A percentile compares a stretch with the other conserved stretches of the same genome.
phyloP scores from a whole-genome alignment of 2,888 invertebrate genomes.

The Meliscaeva auricollis region DNA sequence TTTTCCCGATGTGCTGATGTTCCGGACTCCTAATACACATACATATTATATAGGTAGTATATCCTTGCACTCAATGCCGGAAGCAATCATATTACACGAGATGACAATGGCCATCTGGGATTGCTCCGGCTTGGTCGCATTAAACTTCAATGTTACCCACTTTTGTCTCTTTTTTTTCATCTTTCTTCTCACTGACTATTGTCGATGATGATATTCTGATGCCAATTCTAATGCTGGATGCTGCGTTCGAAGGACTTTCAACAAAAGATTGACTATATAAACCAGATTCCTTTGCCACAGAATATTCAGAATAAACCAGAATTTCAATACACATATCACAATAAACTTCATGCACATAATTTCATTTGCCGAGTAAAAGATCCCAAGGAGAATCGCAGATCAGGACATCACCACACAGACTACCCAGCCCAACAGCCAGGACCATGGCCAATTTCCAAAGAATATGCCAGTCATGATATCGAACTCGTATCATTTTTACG shows the following conservation, averaged over 20 bases:
- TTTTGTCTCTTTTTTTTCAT: conserved; percentile 11
- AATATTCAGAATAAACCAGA: conserved; percentile 9
- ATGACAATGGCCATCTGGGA: conserved; percentile 63
- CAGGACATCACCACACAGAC: background rate
- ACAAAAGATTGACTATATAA: conserved; percentile 53
- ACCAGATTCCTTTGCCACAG: conserved; percentile 23
- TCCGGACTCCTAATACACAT: conserved; percentile 7
- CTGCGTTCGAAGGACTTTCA: conserved; percentile 34
- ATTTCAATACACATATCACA: conserved; percentile 4
- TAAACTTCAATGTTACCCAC: conserved; percentile 43
- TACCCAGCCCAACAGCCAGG: background rate
- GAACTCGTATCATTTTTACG: conserved; percentile 48
- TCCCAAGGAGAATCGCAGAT: background rate
- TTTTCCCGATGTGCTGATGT: conserved; percentile 24
- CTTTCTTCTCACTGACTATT: too few relatives aligned
- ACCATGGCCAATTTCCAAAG: conserved; percentile 59
- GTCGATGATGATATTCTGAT: background rate
- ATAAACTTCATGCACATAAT: conserved; percentile 46
- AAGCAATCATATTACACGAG: conserved; percentile 71
- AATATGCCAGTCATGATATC: conserved; percentile 38
- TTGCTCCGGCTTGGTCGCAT: conserved; percentile 42
- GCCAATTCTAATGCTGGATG: background rate
- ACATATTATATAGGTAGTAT: background rate
- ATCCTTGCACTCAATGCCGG: conserved; percentile 46
- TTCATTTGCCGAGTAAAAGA: conserved; percentile 15